These are phyloP conservation scores for Coremacera marginata DNA, from an alignment of 2,888 invertebrate genomes.

Conservation along the genomic window DNA sequence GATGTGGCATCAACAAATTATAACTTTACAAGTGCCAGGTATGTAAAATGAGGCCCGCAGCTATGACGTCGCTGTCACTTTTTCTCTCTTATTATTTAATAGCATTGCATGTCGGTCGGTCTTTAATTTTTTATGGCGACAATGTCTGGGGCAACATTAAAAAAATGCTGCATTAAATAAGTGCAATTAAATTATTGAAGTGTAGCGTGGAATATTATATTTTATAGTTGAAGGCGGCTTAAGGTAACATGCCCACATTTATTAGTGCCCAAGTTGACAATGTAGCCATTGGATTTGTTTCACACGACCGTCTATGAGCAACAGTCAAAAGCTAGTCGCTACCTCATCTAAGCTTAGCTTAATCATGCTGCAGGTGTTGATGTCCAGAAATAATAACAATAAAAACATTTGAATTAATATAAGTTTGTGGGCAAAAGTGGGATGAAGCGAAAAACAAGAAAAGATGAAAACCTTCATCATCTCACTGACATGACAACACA, in stretches of 20 bases:
- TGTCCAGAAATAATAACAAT: background rate
- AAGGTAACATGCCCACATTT: background rate
- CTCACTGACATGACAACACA: conserved; percentile 1
- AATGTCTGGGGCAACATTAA: background rate
- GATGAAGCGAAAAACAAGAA: background rate
- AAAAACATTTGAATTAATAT: background rate
- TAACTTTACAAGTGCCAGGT: conserved; percentile 16
- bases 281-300: background rate
- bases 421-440: background rate
- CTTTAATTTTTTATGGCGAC: background rate
- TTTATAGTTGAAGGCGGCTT: no score
- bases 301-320: background rate
- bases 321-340: background rate
- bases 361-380: conserved; percentile 25
- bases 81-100: background rate
- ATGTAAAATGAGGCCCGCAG: background rate
- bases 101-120: background rate
- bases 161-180: no score
- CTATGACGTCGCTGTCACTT: background rate
- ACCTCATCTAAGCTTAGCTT: background rate
- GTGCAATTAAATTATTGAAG: no score
- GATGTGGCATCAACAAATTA: conserved; percentile 19
- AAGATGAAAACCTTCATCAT: background rate
- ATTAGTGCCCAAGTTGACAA: background rate
- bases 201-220: no score